Percentiles rank a stretch among this genome's conserved stretches.
Evolutionary conservation across 2,888 invertebrate species (phyloP).

Genomic region (Mamestra brassicae): DNA sequence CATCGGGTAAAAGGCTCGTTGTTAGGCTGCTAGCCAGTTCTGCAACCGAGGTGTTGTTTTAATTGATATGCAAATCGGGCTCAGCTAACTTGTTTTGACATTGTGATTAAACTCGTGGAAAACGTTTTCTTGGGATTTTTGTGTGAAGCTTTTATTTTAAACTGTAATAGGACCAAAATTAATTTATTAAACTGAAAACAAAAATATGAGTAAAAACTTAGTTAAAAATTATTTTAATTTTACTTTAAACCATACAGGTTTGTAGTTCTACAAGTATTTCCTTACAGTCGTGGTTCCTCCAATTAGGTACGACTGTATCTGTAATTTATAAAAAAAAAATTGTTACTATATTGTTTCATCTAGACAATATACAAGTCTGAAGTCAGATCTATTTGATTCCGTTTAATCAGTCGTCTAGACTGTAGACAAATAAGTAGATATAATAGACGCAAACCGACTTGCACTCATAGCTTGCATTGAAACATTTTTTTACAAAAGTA

Average conservation of each 20-base stretch:
- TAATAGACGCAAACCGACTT: slow-evolving; percentile 6
- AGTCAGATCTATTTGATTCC: not conserved
- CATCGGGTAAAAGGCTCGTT: slow-evolving; percentile 76
- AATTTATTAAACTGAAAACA: not conserved
- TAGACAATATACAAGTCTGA: not conserved
- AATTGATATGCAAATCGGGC: slow-evolving; percentile 66
- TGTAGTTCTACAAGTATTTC: not conserved
- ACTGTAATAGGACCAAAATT: not conserved
- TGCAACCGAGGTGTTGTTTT: slow-evolving; percentile 58
- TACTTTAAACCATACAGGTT: not conserved
- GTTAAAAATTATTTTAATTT: not conserved
- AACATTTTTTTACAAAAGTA: slow-evolving; percentile 26
- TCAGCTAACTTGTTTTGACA: slow-evolving; percentile 55
- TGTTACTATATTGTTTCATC: not conserved
- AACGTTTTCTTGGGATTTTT: slow-evolving; percentile 1
- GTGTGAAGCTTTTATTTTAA: not conserved
- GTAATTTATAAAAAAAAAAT: not conserved
- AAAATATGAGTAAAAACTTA: not conserved
- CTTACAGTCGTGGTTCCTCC: not conserved
- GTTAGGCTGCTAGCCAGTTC: slow-evolving; percentile 68
- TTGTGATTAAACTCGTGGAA: slow-evolving; percentile 7
- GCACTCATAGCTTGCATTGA: not conserved
- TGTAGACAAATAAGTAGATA: not conserved
- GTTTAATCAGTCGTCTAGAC: slow-evolving; percentile 27
- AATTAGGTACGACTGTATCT: not conserved